Base-by-base conservation (phyloP, 2,888 invertebrate genomes). In the Limnephilus auricula region DNA sequence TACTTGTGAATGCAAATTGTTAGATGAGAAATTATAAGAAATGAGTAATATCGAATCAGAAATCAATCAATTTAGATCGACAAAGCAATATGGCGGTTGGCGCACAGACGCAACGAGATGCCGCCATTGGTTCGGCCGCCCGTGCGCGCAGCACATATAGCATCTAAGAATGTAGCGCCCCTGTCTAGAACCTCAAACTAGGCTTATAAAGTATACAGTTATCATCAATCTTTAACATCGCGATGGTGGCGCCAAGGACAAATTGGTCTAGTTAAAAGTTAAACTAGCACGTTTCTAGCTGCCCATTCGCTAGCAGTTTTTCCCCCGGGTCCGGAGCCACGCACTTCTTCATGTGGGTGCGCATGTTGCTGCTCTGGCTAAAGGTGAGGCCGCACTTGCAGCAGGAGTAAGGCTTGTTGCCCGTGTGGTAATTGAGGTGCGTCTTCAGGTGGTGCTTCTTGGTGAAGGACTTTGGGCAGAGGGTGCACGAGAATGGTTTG, bases 401-500 rank as follows among this genome's bases (percentile, higher is more conserved):
- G 94, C 97, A 97, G n/a, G 96, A 95, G 94, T 98, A 98, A 0
- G 98, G 98, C 94, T 98, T 98, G 90, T 97, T 97, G 0, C 98
- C 98, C 0, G 98, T 98, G 94, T 98, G 98, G 94, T 98, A 98
- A 94, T 98, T 98, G 94, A 98, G 96, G 94, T 98, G 98, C 0
- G 98, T 98, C 94, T 98, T 98, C 83, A 98, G 95, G 94, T 98
- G 98, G 94, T 98, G 98, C 93, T 98, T 98, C 95, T 98, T 98
- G 80, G 98, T 98, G 94, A 98, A 98, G 12, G 98, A 97, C 94
- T 98, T 98, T 13, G 97, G 95, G 93, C 97, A 97, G 50, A 97
- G 94, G 1, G 96, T 96, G 93, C 97, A 97, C 32, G 96, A 96
- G 93, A 97, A 98, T 0, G 98, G 98, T 94, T 98, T 98, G 12